Base-by-base conservation (phyloP, 2,113 vertebrate species). In the Dipodomys spectabilis region DNA sequence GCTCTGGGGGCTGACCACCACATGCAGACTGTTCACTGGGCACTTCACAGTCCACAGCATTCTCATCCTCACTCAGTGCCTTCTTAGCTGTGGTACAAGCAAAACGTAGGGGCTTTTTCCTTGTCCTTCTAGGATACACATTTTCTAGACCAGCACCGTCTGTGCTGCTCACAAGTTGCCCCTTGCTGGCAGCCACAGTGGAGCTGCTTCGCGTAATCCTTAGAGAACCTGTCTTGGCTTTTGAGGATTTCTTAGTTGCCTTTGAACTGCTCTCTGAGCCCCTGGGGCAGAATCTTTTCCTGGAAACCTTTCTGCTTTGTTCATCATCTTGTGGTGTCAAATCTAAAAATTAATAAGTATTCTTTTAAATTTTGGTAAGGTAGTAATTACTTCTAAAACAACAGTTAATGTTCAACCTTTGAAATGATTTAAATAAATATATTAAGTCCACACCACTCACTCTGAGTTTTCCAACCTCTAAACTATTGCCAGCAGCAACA, bases 171-270 rank as follows among this genome's bases (percentile, higher is more conserved):
- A 98, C 97, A 6, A 98, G 97, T 95, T 98, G 98, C 30, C 98
- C 97, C 92, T 98, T 99, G 81, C 97, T 98, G 83, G 98, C 98
- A 75, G 99, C 98, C 15, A 98, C 96, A 65, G 98, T 86, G 7
- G 98, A 98, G 0, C 99, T 98, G 96, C 97, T 99, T 84, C 99
- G 98, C 12, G 98, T 97, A 11, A 77, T 79, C 96, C 98, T 98
- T 16, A 93, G 95, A 4, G 90, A 90, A 28, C 97, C 82, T 2
- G 79, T 32, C 27, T 60, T 95, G 45, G 83, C 95, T 73, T 74
- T 77, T 2, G 96, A 68, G 0, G 90, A n/a, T 57, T 97, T 97
- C 0, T 84, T 95, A 1, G 68, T 27, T 78, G 64, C 69, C 6
- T 30, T 28, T 0, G 75, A 97, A 69, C 27, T 80, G 16, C 95